These are phyloP conservation scores for Darwinula stevensoni DNA, from an alignment of 2,888 invertebrate genomes.

Conservation along the genomic window DNA sequence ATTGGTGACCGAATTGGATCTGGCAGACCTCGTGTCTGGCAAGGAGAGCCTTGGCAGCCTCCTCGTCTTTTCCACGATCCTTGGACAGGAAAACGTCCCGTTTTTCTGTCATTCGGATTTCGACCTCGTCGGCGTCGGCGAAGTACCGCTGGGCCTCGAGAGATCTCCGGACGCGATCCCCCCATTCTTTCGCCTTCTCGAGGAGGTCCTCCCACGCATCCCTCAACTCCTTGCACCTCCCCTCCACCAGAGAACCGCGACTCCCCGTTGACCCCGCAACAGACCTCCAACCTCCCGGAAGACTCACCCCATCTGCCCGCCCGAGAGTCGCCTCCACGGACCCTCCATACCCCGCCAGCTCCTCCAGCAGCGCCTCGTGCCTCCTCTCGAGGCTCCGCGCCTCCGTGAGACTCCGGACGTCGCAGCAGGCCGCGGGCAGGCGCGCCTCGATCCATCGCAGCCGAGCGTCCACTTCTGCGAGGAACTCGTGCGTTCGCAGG, in stretches of 20 bases:
- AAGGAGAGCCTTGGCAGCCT: slow-evolving; percentile 63
- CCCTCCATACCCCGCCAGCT: slow-evolving; percentile 56
- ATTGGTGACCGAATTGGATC: no score
- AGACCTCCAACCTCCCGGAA: no score
- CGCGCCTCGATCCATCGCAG: slow-evolving; percentile 86
- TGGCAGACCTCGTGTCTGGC: slow-evolving; percentile 86
- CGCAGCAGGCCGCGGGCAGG: slow-evolving; percentile 41
- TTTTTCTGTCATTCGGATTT: slow-evolving; percentile 71
- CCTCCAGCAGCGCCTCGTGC: slow-evolving; percentile 69
- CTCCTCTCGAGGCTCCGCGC: slow-evolving; percentile 75
- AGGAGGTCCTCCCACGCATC: slow-evolving; percentile 42
- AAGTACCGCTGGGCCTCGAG: slow-evolving; percentile 69
- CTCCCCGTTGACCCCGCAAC: slow-evolving; percentile 48
- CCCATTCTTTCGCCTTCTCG: slow-evolving; percentile 34
- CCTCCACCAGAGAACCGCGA: slow-evolving; percentile 36
- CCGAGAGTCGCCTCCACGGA: no score
- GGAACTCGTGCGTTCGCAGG: slow-evolving; percentile 60
- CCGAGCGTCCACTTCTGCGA: slow-evolving; percentile 70
- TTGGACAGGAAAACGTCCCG: slow-evolving; percentile 46
- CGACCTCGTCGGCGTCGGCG: slow-evolving; percentile 68
- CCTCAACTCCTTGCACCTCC: slow-evolving; percentile 40
- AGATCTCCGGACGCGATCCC: slow-evolving; percentile 48
- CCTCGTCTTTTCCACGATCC: slow-evolving; percentile 64
- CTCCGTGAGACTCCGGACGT: slow-evolving; percentile 54
- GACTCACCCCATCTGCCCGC: no score